Base-by-base conservation (phyloP, 2,888 invertebrate genomes). In the Loripinus fragilis region DNA sequence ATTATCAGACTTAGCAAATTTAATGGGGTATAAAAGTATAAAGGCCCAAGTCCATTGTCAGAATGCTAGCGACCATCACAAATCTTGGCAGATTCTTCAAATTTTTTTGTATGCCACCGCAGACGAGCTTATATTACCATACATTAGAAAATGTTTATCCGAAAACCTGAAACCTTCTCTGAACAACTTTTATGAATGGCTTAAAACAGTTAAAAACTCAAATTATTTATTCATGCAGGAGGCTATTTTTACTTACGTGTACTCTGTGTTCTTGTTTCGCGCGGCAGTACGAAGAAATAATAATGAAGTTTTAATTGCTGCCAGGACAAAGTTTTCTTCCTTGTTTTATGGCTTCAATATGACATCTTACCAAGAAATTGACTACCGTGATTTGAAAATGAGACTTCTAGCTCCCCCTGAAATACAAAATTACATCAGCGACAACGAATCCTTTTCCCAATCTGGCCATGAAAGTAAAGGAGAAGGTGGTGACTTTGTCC, bases 181-280 rank as follows among this genome's bases (percentile, higher is more conserved):
- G 33, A 12, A 30, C 33, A 33, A 20, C 3, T 60, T 33, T 17
- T 17, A 60, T 60, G 5, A 10, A 30, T 60, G 60, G 60, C n/a
- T 60, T 1, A 17, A 60, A 33, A 33, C 17, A 45, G 35, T 70
- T 20, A 20, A 23, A n/a, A 74, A 74, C 64, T 50, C 67, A 7
- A 78, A 78, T 15, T 52, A 67, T 33, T 45, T 60, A 5, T 76
- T 80, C n/a, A 68, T 80, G 67, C 20, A 69, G n/a, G 33, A 38
- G 33, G 48, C 50, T 8, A 50, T 69, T 2, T 69, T 69, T 33
- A 17, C 8, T n/a, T 50, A 69, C 33, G 23, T 69, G 17, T 69
- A 42, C 50, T 20, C 69, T 17, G n/a, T 69, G 15, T 30, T 50
- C 50, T 35, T 69, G n/a, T 69, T 69, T 48, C 30, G 52, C 8